Conservation (phyloP, 2,113 vertebrate genomes). For the Opisthocomus hoazin region DNA sequence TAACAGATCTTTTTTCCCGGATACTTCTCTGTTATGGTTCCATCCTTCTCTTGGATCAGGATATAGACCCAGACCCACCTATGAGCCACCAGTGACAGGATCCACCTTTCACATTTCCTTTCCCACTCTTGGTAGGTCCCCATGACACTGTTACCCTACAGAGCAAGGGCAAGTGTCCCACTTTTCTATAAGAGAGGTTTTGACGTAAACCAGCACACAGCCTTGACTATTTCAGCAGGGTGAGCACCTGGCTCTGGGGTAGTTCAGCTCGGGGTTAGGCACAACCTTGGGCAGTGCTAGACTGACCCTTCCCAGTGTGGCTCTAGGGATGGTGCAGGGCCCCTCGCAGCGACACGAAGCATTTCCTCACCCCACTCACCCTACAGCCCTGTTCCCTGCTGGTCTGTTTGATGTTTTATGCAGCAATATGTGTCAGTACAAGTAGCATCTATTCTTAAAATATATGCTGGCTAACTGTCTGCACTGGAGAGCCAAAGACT, state of each 20-base stretch:
- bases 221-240: too few species aligned
- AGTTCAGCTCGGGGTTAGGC: neutral
- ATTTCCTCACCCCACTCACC: neutral
- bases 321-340: neutral
- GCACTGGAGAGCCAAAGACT: neutral
- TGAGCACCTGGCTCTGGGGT: neutral
- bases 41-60: neutral
- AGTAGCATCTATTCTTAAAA: neutral
- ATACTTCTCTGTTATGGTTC: fast-evolving
- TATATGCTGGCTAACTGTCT: neutral
- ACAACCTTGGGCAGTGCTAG: neutral
- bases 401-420: neutral
- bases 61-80: neutral
- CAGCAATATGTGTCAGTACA: neutral
- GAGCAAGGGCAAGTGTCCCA: neutral
- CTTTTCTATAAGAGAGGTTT: neutral
- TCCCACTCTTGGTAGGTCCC: neutral
- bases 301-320: neutral
- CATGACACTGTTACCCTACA: neutral
- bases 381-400: neutral
- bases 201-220: neutral
- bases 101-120: neutral
- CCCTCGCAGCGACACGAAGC: neutral
- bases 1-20: neutral
- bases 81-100: neutral